Evolutionary conservation across 2,797 vertebrate species (phyloP).

Genomic region (Scolopax rusticola): DNA sequence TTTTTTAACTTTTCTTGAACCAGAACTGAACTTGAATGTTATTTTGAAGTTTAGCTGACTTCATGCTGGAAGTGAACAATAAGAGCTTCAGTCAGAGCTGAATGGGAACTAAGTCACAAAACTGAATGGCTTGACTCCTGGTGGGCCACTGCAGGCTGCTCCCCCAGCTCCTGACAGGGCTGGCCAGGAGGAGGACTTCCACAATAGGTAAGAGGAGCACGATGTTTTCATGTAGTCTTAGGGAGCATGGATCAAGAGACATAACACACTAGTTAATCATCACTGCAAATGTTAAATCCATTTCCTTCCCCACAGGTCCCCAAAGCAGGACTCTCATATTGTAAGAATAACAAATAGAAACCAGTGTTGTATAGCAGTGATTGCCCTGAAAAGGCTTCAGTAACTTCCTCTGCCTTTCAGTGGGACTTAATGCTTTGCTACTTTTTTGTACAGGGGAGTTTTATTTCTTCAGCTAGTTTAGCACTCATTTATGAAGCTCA

Average conservation of each 20-base stretch:
- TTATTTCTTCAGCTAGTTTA: constrained; percentile 10
- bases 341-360: constrained; percentile 58
- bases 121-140: not conserved
- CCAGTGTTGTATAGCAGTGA: not conserved
- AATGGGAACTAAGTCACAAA: not conserved
- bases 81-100: constrained; percentile 16
- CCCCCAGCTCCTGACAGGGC: constrained; percentile 1
- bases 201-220: constrained; percentile 24
- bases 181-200: constrained; percentile 2
- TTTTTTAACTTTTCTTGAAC: constrained; percentile 55
- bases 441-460: not conserved
- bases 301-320: constrained; percentile 50
- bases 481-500: not conserved
- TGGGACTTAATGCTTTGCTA: not conserved
- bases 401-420: not conserved
- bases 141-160: not conserved
- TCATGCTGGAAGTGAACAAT: constrained; percentile 43
- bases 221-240: constrained; percentile 30
- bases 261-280: constrained; percentile 43
- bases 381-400: constrained; percentile 4
- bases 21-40: constrained; percentile 34
- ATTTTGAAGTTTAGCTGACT: constrained; percentile 33
- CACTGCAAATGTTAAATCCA: constrained; percentile 54
- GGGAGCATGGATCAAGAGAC: constrained; percentile 37
- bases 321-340: not conserved